Evolutionary conservation across 2,113 vertebrate species (phyloP).

Genomic region (Taxidea taxus): DNA sequence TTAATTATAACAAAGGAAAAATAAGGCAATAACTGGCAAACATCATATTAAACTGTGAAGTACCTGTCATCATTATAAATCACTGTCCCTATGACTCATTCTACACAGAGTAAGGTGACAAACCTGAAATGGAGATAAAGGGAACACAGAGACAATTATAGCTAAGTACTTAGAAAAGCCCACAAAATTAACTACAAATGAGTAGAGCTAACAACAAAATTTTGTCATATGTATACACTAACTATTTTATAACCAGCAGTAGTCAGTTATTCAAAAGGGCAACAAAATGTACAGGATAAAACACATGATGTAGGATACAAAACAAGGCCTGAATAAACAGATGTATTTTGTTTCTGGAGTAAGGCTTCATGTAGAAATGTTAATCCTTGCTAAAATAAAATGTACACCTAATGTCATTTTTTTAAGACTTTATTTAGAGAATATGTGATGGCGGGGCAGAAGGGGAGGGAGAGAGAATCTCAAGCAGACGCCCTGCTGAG

Average conservation of each 20-base stretch:
- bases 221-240: background rate
- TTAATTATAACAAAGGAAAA: constrained; percentile 6
- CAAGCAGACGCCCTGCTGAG: background rate
- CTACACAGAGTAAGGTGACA: background rate
- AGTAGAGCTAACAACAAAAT: background rate
- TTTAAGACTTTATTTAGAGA: background rate
- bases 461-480: background rate
- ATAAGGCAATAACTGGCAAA: background rate
- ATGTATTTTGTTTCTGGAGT: background rate
- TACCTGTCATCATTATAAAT: background rate
- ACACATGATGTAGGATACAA: background rate
- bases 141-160: background rate
- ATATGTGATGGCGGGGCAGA: background rate
- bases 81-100: background rate
- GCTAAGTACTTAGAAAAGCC: background rate
- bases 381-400: constrained; percentile 3
- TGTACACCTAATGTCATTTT: background rate
- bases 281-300: background rate
- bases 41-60: background rate
- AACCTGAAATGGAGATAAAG: background rate
- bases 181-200: background rate
- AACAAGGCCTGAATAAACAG: background rate
- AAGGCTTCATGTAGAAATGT: background rate
- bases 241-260: background rate
- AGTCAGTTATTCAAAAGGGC: background rate